phyloP scores from a whole-genome alignment of 2,113 vertebrate genomes.

The Pluvialis apricaria region DNA sequence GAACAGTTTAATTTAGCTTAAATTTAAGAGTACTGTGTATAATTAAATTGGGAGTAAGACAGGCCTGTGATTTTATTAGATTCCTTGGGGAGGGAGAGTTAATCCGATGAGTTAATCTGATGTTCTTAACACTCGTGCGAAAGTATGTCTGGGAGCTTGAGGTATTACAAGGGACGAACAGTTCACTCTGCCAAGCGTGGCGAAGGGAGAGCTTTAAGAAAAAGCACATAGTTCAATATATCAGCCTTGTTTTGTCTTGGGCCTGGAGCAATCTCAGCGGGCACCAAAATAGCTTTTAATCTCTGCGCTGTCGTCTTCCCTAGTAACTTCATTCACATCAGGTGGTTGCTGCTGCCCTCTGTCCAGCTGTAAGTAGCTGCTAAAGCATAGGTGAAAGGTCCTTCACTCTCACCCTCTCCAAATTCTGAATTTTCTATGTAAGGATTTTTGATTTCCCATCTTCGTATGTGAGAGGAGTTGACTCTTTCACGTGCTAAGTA shows the following conservation, averaged over 20 bases:
- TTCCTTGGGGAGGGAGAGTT: background rate
- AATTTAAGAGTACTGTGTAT: background rate
- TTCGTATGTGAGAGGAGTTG: background rate
- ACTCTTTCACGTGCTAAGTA: background rate
- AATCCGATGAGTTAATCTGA: background rate
- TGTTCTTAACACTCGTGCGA: background rate
- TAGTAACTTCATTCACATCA: background rate
- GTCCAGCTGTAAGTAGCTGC: background rate
- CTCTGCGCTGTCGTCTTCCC: background rate
- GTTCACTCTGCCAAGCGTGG: background rate
- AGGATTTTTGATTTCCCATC: background rate
- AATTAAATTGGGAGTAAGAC: background rate
- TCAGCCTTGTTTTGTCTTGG: conserved; percentile 17
- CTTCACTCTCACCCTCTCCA: background rate
- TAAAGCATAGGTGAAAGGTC: background rate
- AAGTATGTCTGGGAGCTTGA: background rate
- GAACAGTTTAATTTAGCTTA: background rate
- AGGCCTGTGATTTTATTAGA: background rate
- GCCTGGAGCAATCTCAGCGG: background rate
- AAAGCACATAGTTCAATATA: background rate
- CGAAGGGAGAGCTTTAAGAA: background rate
- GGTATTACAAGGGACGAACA: background rate
- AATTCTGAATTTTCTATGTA: background rate
- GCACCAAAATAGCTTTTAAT: background rate
- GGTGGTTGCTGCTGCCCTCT: background rate